Base-by-base conservation (phyloP, 2,113 vertebrate species). In the Todiramphus saurophagus region DNA sequence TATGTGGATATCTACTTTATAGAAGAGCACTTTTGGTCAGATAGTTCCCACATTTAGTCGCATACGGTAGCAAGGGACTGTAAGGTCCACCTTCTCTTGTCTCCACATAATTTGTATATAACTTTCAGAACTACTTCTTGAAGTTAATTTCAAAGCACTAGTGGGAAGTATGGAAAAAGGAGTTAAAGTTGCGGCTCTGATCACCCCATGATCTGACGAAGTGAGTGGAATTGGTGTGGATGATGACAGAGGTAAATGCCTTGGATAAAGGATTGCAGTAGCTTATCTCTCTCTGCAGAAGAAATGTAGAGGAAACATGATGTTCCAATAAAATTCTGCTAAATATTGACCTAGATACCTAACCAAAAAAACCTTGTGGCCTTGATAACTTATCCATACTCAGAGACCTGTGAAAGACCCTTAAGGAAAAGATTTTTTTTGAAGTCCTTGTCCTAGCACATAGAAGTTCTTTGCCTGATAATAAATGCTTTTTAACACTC, bases 281-380 rank as follows among this genome's bases (percentile, higher is more conserved):
- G 44, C 78, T 96, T 96, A 82, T 95, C 89, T 93, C 43, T 87
- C 70, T 37, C 73, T 83, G 92, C 88, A 89, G 88, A 75, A 74
- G 59, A 90, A 90, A 63, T 67, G 13, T 4, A 86, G 35, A 96
- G 44, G 77, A 91, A 95, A 95, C 62, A 68, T 80, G 94, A 87
- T 92, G 83, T 82, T 95, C 73, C 86, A 87, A 78, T 33, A 88
- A 89, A 84, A 84, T 78, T 92, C 77, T 93, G 35, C 74, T 92
- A 79, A 87, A 92, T 84, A 82, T 78, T 89, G 80, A 92, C 86
- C 76, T 63, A 91, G 58, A 95, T 72, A 81, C 35, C 39, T 51
- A 56, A 43, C 8, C 60, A 82, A 74, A 60, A 24, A 63, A 43
- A 16, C 43, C 43, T 43, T 41, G 35, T 63, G 66, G 39, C 62